Conservation (phyloP, 2,888 invertebrate genomes). For the Drosophila putrida region DNA sequence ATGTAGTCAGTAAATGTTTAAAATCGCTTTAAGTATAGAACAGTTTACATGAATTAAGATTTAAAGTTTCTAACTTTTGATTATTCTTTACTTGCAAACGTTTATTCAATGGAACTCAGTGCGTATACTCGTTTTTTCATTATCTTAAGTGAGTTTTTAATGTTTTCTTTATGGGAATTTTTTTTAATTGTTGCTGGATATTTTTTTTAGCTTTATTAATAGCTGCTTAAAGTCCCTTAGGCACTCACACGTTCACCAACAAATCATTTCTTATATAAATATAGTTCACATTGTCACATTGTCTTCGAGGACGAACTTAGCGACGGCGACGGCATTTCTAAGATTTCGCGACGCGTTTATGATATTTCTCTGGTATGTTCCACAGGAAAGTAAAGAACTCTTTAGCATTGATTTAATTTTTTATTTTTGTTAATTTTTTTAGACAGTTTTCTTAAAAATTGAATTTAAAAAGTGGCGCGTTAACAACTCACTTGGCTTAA, state of each 20-base stretch:
- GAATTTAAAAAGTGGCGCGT: constrained; percentile 2
- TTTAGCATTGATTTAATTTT: neutral
- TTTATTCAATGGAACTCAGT: no score
- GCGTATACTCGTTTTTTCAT: no score
- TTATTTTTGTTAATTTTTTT: neutral
- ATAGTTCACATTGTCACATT: constrained; percentile 24
- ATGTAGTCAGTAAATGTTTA: neutral
- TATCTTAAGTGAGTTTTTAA: neutral
- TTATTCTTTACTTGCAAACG: no score
- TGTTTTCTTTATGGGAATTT: neutral
- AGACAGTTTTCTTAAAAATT: neutral
- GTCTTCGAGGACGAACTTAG: constrained; percentile 28
- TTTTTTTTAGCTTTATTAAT: neutral
- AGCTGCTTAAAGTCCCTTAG: constrained; percentile 10
- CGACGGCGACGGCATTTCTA: constrained; percentile 73
- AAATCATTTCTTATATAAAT: constrained; percentile 7
- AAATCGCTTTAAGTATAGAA: neutral
- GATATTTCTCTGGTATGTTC: neutral
- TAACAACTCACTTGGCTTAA: constrained; percentile 38
- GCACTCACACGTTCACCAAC: constrained; percentile 9
- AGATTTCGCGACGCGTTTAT: constrained; percentile 58
- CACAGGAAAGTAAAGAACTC: neutral
- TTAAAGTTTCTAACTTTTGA: no score
- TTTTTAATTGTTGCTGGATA: no score
- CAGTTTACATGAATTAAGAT: no score